Evolutionary conservation across 1,140 invertebrate genomes (phyloP).

Genomic region (Aphelenchoides fujianensis): DNA sequence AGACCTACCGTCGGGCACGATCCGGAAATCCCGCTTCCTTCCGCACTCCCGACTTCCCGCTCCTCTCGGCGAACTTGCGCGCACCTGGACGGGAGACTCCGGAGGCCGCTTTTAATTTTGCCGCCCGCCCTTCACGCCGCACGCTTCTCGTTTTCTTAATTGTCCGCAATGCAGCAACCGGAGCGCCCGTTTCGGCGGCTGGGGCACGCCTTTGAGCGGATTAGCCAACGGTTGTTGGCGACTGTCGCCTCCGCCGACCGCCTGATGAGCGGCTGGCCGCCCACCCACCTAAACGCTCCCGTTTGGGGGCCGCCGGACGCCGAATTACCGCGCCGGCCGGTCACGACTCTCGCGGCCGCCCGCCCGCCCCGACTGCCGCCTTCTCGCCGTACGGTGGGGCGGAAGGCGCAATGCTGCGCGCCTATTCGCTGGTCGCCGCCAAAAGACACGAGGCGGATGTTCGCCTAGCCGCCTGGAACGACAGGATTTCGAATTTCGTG

Average conservation of each 20-base stretch:
- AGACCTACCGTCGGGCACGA: too few relatives aligned
- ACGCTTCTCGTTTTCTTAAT: constrained; percentile 5
- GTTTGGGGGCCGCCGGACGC: background rate
- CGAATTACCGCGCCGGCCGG: background rate
- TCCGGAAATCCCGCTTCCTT: background rate
- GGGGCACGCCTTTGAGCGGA: background rate
- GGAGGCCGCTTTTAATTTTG: background rate
- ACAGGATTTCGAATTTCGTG: too few relatives aligned
- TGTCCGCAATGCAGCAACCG: background rate
- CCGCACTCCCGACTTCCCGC: too few relatives aligned
- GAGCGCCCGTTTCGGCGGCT: background rate
- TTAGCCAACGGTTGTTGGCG: background rate
- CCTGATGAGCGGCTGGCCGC: background rate
- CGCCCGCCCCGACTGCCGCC: too few relatives aligned
- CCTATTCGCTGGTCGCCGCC: background rate
- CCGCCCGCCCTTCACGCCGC: background rate
- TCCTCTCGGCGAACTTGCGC: background rate
- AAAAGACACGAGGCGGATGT: background rate
- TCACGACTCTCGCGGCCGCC: too few relatives aligned
- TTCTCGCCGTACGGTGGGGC: background rate
- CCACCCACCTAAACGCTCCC: background rate
- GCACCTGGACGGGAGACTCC: background rate
- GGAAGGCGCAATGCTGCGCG: background rate
- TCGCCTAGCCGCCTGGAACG: too few relatives aligned
- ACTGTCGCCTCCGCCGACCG: background rate